phyloP scores from a whole-genome alignment of 1,140 invertebrate genomes.

The Macrobrachium rosenbergii region DNA sequence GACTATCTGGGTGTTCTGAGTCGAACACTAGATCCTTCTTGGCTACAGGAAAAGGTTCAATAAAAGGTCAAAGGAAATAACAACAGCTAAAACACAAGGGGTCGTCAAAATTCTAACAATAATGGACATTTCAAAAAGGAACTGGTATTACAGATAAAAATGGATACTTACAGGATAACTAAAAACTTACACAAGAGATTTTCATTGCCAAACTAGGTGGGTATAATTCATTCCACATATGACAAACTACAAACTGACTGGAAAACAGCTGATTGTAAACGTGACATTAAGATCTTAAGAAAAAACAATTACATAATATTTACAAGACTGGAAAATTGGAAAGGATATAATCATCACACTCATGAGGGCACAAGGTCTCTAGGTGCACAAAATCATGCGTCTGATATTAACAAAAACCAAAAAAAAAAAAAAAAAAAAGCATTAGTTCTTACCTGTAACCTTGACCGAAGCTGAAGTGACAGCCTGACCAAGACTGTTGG shows the following conservation, averaged over 20 bases:
- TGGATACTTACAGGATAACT: not conserved
- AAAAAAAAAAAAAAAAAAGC: not conserved
- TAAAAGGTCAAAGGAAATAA: conserved; percentile 31
- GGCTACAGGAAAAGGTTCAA: conserved; percentile 71
- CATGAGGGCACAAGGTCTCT: not conserved
- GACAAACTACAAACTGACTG: not conserved
- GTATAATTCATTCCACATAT: not conserved
- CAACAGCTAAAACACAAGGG: not conserved
- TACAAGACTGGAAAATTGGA: not conserved
- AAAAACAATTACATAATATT: not conserved
- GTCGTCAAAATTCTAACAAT: not conserved
- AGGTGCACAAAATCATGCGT: conserved; percentile 13
- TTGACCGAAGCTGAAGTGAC: conserved; percentile 90
- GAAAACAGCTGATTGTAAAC: not conserved
- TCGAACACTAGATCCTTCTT: conserved; percentile 89
- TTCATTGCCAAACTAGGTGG: no score
- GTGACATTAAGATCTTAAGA: not conserved
- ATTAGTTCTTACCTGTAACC: conserved; percentile 76
- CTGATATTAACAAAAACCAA: not conserved
- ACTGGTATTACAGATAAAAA: not conserved
- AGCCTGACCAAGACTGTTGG: conserved; percentile 93
- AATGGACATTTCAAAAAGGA: not conserved
- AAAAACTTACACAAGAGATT: no score
- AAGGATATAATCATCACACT: no score
- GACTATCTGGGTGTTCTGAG: conserved; percentile 86